Base-by-base conservation (phyloP, 1,140 invertebrate species). In the Eciton burchellii region DNA sequence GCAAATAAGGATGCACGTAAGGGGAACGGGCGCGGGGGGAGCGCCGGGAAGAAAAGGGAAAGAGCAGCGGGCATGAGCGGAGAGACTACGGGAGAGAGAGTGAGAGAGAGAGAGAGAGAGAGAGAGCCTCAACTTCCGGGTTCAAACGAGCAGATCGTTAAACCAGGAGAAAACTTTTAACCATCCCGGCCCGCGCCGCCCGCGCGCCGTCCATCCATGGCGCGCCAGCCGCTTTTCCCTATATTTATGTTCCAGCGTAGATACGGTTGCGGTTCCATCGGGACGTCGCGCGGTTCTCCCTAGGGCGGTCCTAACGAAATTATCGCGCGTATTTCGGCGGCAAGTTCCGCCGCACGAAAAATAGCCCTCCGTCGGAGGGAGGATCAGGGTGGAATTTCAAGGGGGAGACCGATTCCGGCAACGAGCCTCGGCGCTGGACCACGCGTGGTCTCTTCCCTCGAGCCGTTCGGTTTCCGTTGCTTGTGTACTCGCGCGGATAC, bases 111-210 rank as follows among this genome's bases (percentile, higher is more conserved):
- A 47, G 16, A 16, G 24, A 16, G 1, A 52, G 45, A 60, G 26
- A 60, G 66, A 70, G 47, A 43, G 57, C 47, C 52, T 63, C 41
- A 57, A 56, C 56, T 72, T 87, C 47, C 74, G 63, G 19, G 73
- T 59, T 81, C 82, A 35, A 81, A 68, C 73, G 47, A 72, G 65
- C 76, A 52, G 66, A 87, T 87, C 84, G 86, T 87, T 86, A 86
- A 84, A 63, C 77, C 24, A n/a, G 43, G 66, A 71, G 68, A 70
- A 88, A 88, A 88, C 76, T 87, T 84, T 87, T 88, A 88, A 87
- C 83, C 85, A 79, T 59, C 63, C 56, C n/a, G n/a, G n/a, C n/a
- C n/a, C n/a, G n/a, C n/a, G n/a, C n/a, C n/a, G n/a, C n/a, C n/a
- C n/a, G 56, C 45, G 59, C 47, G 47, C 14, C 26, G 47, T 49